A percentile compares a stretch with the other conserved stretches of the same genome.
These are phyloP conservation scores for Drosophila lacicola DNA, from an alignment of 2,888 invertebrate genomes.

Conservation along the genomic window DNA sequence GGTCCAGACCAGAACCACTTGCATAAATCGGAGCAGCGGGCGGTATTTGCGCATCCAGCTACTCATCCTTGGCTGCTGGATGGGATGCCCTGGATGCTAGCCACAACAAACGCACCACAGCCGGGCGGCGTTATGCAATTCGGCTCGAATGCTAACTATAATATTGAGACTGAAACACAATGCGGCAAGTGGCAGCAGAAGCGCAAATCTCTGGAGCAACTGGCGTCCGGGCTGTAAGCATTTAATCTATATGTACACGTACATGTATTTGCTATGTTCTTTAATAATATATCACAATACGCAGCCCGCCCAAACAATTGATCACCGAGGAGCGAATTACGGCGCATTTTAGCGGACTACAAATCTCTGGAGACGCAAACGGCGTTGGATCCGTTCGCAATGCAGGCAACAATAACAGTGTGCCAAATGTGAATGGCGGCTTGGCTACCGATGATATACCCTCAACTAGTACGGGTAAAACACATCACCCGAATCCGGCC, in stretches of 20 bases:
- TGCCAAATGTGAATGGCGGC: conserved; percentile 58
- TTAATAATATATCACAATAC: conserved; percentile 66
- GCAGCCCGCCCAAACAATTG: conserved; percentile 89
- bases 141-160: conserved; percentile 53
- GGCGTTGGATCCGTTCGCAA: conserved; percentile 29
- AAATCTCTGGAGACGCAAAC: conserved; percentile 87
- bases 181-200: conserved; percentile 76
- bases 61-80: conserved; percentile 83
- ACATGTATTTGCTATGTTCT: background rate
- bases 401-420: conserved; percentile 44
- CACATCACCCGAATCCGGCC: conserved; percentile 76
- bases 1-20: conserved; percentile 43
- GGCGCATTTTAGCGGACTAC: conserved; percentile 90
- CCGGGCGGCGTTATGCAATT: conserved; percentile 81
- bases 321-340: conserved; percentile 95
- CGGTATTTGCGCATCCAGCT: conserved; percentile 47
- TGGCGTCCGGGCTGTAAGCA: conserved; percentile 86
- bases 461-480: conserved; percentile 76
- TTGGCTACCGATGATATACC: conserved; percentile 73
- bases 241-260: background rate
- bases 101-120: conserved; percentile 84
- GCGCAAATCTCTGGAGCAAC: conserved; percentile 76
- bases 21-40: conserved; percentile 50
- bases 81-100: conserved; percentile 86
- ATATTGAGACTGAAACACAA: conserved; percentile 48